A percentile compares a stretch with the other conserved stretches of the same genome.
phyloP scores from a whole-genome alignment of 2,113 vertebrate species.

The Sorex araneus region DNA sequence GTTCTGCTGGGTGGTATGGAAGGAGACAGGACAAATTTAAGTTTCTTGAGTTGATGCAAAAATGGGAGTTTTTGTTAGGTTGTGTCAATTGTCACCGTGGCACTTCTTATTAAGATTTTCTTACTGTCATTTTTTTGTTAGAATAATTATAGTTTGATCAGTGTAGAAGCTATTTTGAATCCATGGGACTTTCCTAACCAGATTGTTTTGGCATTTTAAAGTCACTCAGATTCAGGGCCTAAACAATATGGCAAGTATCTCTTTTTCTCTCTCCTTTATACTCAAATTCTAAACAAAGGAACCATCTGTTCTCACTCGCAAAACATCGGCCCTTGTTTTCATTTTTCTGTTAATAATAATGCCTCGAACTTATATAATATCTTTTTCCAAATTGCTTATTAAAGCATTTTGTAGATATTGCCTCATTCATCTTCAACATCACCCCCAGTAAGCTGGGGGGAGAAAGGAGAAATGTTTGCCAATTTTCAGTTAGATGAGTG shows the following conservation, averaged over 20 bases:
- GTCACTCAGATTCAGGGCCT: constrained; percentile 76
- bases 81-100: constrained; percentile 62
- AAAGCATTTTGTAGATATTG: constrained; percentile 73
- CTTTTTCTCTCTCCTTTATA: constrained; percentile 62
- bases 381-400: constrained; percentile 78
- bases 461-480: constrained; percentile 23
- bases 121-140: constrained; percentile 80
- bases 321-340: constrained; percentile 82
- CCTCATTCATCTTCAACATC: constrained; percentile 65
- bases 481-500: constrained; percentile 36
- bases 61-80: constrained; percentile 57
- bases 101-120: constrained; percentile 78
- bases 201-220: constrained; percentile 83
- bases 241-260: constrained; percentile 82
- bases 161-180: constrained; percentile 83
- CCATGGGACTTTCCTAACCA: constrained; percentile 82
- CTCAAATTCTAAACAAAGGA: constrained; percentile 82
- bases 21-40: constrained; percentile 42
- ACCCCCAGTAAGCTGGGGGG: constrained; percentile 10
- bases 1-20: not conserved
- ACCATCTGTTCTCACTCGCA: constrained; percentile 82
- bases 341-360: constrained; percentile 78
- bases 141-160: constrained; percentile 84
- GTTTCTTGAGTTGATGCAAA: constrained; percentile 58
- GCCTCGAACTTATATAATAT: constrained; percentile 78